Evolutionary conservation across 2,888 invertebrate species (phyloP), one percentile per base, ranked within the genome.

Genomic region (Tipula confusa): DNA sequence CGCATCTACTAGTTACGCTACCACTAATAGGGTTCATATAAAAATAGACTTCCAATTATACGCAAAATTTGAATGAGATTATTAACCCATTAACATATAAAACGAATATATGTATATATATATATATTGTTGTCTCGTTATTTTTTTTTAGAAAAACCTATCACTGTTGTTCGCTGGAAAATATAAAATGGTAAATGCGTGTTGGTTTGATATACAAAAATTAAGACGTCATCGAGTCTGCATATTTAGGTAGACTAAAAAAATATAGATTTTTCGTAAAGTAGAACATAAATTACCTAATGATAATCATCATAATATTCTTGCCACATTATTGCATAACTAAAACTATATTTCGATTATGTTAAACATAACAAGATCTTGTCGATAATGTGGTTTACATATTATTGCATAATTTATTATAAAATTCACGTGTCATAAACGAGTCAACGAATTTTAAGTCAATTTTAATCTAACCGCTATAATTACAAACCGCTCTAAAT

Each of bases 41-140:
- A 7, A 48, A 48, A 48, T 48, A 48, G 18, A 18, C 5, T 5
- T 48, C 18, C 64, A 64, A 24, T 64, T 64, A 24, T 24, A 64
- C 64, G 64, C 64, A 64, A 18, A 48, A 48, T 48, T 64, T 64
- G 43, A 64, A 64, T 64, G 64, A 24, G 64, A 64, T 64, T 64
- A 24, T 64, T 64, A 64, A 64, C 64, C 64, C 64, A 64, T 64
- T 64, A 64, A 24, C 11, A 6, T 33, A 33, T n/a, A 33, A 33
- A 33, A 33, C n/a, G n/a, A n/a, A n/a, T n/a, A n/a, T n/a, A n/a
- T n/a, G n/a, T n/a, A n/a, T n/a, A n/a, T n/a, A n/a, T n/a, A n/a
- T n/a, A n/a, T n/a, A n/a, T n/a, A n/a, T n/a, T n/a, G n/a, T n/a
- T n/a, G n/a, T n/a, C n/a, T n/a, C n/a, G n/a, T 5, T 31, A 31